These are phyloP conservation scores for Mylabris sibirica DNA, from an alignment of 2,888 invertebrate genomes.

Conservation along the genomic window DNA sequence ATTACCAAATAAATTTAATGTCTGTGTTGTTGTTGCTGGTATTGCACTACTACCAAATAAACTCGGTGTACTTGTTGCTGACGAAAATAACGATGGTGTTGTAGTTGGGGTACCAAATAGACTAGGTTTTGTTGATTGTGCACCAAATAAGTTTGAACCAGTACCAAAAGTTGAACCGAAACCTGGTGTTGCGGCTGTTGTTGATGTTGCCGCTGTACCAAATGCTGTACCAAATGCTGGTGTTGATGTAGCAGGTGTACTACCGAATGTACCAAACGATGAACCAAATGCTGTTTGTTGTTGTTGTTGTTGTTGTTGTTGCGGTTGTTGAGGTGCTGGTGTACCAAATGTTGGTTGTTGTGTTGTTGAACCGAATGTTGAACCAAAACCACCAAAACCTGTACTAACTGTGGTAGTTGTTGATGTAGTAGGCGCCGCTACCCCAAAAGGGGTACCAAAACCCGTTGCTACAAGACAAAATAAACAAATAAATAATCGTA, in stretches of 20 bases:
- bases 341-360: slow-evolving; percentile 46
- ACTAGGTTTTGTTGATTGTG: slow-evolving; percentile 34
- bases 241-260: slow-evolving; percentile 39
- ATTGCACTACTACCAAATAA: slow-evolving; percentile 62
- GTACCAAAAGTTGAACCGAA: slow-evolving; percentile 59
- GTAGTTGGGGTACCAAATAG: slow-evolving; percentile 46
- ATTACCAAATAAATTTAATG: slow-evolving; percentile 53
- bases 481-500: background rate
- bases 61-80: slow-evolving; percentile 65
- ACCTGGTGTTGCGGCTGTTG: slow-evolving; percentile 34
- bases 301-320: slow-evolving; percentile 44
- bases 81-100: slow-evolving; percentile 52
- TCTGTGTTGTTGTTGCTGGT: slow-evolving; percentile 54
- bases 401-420: slow-evolving; percentile 61
- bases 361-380: slow-evolving; percentile 34
- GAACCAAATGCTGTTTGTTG: slow-evolving; percentile 46
- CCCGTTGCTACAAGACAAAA: slow-evolving; percentile 55
- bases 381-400: slow-evolving; percentile 63
- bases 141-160: slow-evolving; percentile 34
- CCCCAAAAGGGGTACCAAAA: slow-evolving; percentile 61
- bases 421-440: slow-evolving; percentile 28
- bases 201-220: slow-evolving; percentile 41
- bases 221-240: slow-evolving; percentile 54
- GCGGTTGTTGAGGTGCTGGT: slow-evolving; percentile 40
- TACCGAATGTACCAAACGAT: slow-evolving; percentile 44